Base-by-base conservation (phyloP, 2,888 invertebrate species). In the Epirrhoe tristata region DNA sequence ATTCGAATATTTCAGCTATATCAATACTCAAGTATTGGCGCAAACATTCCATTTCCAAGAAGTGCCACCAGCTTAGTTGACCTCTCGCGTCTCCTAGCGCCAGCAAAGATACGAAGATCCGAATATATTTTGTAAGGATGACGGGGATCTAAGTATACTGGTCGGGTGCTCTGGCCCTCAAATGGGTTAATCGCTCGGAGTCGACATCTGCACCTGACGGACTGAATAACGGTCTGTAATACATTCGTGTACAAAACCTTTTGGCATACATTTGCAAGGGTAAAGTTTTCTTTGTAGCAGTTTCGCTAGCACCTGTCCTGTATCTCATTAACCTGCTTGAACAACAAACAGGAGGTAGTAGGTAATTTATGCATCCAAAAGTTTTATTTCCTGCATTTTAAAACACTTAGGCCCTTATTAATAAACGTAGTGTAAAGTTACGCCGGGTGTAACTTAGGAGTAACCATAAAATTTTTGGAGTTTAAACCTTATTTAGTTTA, bases 121-220 rank as follows among this genome's bases (percentile, higher is more conserved):
- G 65, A 70, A 70, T 75, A 71, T 72, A 66, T 67, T 70, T 71
- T 59, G 69, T 66, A 71, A 71, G 71, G 74, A 74, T 78, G 76
- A 81, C 79, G 72, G 64, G 76, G 86, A 58, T 82, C 87, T 74
- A 66, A 62, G 56, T 77, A 70, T 31, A 55, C 69, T 84, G 84
- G 85, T 77, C 69, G 78, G 76, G 69, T 71, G 77, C 73, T 73
- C 72, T 77, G 81, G 81, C 80, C 83, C 83, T 85, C 84, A 90
- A 91, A 91, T 90, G 90, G 90, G 90, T 93, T 93, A 92, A 93
- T 93, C 90, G 90, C 80, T 84, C 77, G 86, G 79, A 89, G 87
- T 87, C 86, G 82, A 82, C 91, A 88, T 89, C 90, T 93, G 93
- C 85, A 89, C 86, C 89, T 91, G 93, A 91, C 91, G 87, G 83